Evolutionary conservation across 2,888 invertebrate genomes (phyloP).

Genomic region (Oxycera nigricornis): DNA sequence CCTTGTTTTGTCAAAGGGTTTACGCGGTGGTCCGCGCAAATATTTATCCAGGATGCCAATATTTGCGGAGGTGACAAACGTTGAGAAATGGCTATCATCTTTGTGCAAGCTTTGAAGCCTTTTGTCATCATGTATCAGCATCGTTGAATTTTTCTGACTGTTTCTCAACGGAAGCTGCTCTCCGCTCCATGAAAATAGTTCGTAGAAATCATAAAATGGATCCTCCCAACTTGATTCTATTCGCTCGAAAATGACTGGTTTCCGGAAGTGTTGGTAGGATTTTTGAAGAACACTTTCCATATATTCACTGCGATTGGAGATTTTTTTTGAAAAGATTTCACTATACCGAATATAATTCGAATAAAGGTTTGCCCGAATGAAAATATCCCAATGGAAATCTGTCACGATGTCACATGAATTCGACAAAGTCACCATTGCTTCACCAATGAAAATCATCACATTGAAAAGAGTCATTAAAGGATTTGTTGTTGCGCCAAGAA

Average conservation of each 20-base stretch:
- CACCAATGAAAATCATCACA: conserved; percentile 6
- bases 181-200: conserved; percentile 43
- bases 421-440: neutral
- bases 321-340: conserved; percentile 4
- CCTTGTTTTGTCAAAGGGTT: conserved; percentile 43
- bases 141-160: conserved; percentile 15
- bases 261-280: neutral
- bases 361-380: neutral
- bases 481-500: no score
- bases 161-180: conserved; percentile 27
- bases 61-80: conserved; percentile 39
- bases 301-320: neutral
- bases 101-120: neutral
- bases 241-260: conserved; percentile 2
- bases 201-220: conserved; percentile 20
- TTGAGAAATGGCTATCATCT: conserved; percentile 37
- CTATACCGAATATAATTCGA: conserved; percentile 15
- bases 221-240: conserved; percentile 31
- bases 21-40: conserved; percentile 41
- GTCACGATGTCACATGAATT: conserved; percentile 13
- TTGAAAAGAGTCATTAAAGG: neutral
- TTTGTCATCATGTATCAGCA: conserved; percentile 15
- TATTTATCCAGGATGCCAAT: conserved; percentile 39
- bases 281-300: neutral
- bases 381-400: conserved; percentile 23